Evolutionary conservation across 2,888 invertebrate species (phyloP).

Genomic region (Drosophila histrio): DNA sequence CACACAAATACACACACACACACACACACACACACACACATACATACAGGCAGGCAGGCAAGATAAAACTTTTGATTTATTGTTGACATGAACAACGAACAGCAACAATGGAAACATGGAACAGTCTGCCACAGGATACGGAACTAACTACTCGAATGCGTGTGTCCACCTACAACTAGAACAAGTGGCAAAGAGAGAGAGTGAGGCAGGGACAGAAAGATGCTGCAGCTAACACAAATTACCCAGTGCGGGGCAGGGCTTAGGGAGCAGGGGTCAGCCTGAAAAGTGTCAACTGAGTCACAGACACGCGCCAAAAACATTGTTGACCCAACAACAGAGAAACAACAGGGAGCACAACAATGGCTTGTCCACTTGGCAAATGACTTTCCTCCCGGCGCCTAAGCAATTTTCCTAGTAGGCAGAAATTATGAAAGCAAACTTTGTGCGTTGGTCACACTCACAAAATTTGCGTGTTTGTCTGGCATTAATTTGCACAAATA

Average conservation of each 20-base stretch:
- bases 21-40: background rate
- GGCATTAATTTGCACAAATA: conserved; percentile 71
- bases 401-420: conserved; percentile 38
- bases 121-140: conserved; percentile 25
- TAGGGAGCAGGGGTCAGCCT: conserved; percentile 12
- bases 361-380: conserved; percentile 37
- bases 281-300: conserved; percentile 70
- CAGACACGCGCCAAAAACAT: conserved; percentile 66
- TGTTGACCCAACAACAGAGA: conserved; percentile 36
- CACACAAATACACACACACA: background rate
- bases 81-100: conserved; percentile 71
- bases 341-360: conserved; percentile 33
- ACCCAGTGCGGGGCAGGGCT: background rate
- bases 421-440: conserved; percentile 45
- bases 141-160: conserved; percentile 55
- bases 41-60: conserved; percentile 32
- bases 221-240: conserved; percentile 35
- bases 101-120: conserved; percentile 30
- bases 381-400: background rate
- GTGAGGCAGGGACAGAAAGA: conserved; percentile 4
- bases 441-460: conserved; percentile 25
- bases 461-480: conserved; percentile 55
- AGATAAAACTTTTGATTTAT: conserved; percentile 79
- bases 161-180: conserved; percentile 35
- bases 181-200: background rate